Evolutionary conservation across 2,113 vertebrate species (phyloP), one percentile per base, ranked within the genome.

Genomic region (Micromys minutus): DNA sequence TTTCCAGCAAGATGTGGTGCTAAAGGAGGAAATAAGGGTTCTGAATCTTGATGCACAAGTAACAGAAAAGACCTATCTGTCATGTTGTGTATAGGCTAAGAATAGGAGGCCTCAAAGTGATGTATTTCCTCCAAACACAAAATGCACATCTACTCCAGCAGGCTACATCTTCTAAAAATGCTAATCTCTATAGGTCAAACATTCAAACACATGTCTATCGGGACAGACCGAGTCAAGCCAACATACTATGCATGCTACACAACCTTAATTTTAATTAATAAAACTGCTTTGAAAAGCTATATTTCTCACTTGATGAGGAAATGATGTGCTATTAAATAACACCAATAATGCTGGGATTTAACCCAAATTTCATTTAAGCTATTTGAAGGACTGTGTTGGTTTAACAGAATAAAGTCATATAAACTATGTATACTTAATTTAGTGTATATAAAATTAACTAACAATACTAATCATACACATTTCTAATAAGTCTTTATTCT

Each of bases 401-500:
- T 21, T n/a, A 67, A 29, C 3, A 55, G 17, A 52, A 34, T n/a
- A 69, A 59, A 91, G 9, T 36, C 71, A 4, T n/a, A 42, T 22
- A 57, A 69, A 59, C 1, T 47, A 50, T 47, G 29, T 47, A 26
- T 2, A 34, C 7, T 85, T 80, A 31, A 85, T 42, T 91, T 90
- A 80, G 9, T 21, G 21, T 94, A 7, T 19, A 61, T 47, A 11
- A 36, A 16, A 93, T 47, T 45, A 24, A 61, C 16, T 65, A 42
- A 21, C 10, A 59, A 57, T 50, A 50, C 7, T 29, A 24, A 31
- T 75, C 72, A 55, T 65, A n/a, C 9, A 65, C 6, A n/a, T 52
- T 90, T 79, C 71, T 90, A 88, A 84, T 81, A 45, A 45, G 2
- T 47, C 4, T 74, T 93, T 45, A 74, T 93, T 94, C 84, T 91